A percentile compares a stretch with the other conserved stretches of the same genome.
phyloP scores from a whole-genome alignment of 2,888 invertebrate genomes.

The Odontocolon sp. region DNA sequence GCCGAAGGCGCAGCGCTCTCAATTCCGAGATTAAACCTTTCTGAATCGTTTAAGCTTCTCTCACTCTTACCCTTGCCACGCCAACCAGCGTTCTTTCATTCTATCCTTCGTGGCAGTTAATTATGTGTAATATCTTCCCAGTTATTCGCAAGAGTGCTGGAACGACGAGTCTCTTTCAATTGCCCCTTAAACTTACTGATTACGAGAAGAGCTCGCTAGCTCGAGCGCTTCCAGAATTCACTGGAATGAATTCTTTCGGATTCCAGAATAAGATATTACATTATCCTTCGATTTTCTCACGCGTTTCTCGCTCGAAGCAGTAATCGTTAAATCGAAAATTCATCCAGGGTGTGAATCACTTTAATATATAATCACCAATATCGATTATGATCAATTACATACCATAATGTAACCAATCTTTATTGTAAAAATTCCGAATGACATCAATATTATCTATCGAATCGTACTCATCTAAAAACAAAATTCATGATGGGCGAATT shows the following conservation, averaged over 20 bases:
- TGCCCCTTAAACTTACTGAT: constrained; percentile 55
- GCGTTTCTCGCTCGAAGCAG: not conserved
- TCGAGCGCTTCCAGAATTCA: constrained; percentile 11
- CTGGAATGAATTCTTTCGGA: constrained; percentile 35
- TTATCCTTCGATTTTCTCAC: constrained; percentile 33
- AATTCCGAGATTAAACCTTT: constrained; percentile 59
- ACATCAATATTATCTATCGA: no score
- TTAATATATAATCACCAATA: no score
- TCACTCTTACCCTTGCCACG: constrained; percentile 29
- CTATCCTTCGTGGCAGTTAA: constrained; percentile 54
- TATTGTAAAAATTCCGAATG: no score
- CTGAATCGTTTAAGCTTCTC: constrained; percentile 53
- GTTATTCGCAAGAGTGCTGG: constrained; percentile 51
- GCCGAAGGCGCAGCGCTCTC: constrained; percentile 51
- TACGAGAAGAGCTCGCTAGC: constrained; percentile 47
- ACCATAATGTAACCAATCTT: no score
- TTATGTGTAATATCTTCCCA: constrained; percentile 58
- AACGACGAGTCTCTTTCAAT: constrained; percentile 52
- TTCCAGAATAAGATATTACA: constrained; percentile 10
- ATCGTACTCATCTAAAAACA: no score
- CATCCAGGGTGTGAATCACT: constrained; percentile 8
- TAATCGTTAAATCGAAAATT: constrained; percentile 31
- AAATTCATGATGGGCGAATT: no score
- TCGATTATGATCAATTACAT: no score
- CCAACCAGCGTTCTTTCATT: constrained; percentile 26